Conservation (phyloP, 1,140 invertebrate species). For the Portunus trituberculatus region DNA sequence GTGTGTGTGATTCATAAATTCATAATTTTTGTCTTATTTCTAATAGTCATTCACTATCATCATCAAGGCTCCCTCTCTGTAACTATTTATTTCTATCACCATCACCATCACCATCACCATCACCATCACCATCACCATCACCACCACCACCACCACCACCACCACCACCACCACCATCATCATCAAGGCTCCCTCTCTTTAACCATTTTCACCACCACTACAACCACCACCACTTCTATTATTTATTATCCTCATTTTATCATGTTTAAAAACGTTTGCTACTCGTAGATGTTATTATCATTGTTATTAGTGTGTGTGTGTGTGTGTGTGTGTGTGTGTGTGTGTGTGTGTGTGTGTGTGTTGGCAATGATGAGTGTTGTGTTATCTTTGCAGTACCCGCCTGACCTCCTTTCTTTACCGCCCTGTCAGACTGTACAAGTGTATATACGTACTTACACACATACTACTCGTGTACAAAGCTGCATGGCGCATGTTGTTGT, state of each 20-base stretch:
- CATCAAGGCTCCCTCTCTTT: neutral
- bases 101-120: neutral
- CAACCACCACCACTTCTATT: neutral
- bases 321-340: too few relatives aligned
- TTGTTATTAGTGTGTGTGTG: neutral
- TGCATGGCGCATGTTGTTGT: too few relatives aligned
- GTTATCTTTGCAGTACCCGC: too few relatives aligned
- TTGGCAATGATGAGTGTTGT: too few relatives aligned
- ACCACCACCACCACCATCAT: neutral
- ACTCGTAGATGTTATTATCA: too few relatives aligned
- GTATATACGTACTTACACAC: too few relatives aligned
- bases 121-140: neutral
- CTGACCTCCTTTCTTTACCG: too few relatives aligned
- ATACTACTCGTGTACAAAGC: too few relatives aligned
- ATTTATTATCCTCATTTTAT: neutral
- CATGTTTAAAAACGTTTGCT: neutral
- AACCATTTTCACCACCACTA: neutral
- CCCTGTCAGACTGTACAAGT: too few relatives aligned
- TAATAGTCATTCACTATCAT: conserved; percentile 1
- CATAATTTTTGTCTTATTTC: conserved; percentile 28
- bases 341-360: too few relatives aligned
- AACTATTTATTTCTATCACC: neutral
- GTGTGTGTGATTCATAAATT: neutral
- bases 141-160: neutral
- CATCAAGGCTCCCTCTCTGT: neutral